These are phyloP conservation scores for Tiaroga cobitis DNA, from an alignment of 2,797 vertebrate genomes.

Conservation along the genomic window DNA sequence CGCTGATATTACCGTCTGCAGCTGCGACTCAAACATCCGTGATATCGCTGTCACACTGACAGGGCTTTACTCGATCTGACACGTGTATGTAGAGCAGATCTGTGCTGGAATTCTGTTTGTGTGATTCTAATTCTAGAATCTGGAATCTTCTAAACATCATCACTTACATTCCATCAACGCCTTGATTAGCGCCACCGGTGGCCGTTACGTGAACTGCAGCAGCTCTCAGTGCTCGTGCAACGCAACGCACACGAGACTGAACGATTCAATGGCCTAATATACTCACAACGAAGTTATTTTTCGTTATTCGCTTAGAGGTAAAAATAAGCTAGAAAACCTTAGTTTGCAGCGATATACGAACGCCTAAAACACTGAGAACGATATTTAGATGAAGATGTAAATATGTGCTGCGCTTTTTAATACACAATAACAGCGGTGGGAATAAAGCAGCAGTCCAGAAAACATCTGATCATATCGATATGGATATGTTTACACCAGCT, in stretches of 20 bases:
- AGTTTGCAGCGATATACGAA: neutral
- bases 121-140: constrained; percentile 11
- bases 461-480: neutral
- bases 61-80: neutral
- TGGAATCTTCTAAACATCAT: neutral
- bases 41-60: neutral
- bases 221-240: neutral
- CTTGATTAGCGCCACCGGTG: neutral
- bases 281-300: neutral
- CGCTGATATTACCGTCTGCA: neutral
- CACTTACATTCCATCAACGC: neutral
- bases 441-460: neutral
- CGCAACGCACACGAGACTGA: neutral
- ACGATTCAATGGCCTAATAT: neutral
- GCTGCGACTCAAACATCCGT: neutral
- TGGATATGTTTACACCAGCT: neutral
- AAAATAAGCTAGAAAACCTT: neutral
- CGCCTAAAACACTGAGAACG: neutral
- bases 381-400: neutral
- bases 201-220: neutral
- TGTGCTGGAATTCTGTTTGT: constrained; percentile 13
- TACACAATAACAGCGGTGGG: neutral
- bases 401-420: neutral
- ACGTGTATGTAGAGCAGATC: neutral
- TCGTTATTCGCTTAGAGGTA: neutral